phyloP scores from a whole-genome alignment of 2,113 vertebrate species.

The Geococcyx californianus region DNA sequence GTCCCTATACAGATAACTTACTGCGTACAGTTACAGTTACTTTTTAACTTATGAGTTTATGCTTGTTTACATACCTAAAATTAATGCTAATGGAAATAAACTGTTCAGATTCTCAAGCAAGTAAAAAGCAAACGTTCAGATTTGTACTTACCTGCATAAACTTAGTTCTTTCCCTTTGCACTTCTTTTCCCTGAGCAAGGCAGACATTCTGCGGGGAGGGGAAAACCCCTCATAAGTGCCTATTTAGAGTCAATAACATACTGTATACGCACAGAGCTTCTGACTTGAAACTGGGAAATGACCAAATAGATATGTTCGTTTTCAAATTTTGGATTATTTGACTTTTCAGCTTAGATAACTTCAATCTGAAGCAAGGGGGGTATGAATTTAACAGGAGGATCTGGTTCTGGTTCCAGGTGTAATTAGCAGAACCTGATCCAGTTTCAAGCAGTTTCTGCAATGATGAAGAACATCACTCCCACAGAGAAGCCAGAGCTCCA shows the following conservation, averaged over 20 bases:
- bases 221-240: neutral
- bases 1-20: neutral
- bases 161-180: neutral
- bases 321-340: neutral
- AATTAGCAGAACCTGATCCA: neutral
- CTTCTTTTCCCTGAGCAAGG: neutral
- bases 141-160: neutral
- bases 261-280: neutral
- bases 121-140: neutral
- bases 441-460: neutral
- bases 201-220: neutral
- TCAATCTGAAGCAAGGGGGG: neutral
- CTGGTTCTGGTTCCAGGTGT: neutral
- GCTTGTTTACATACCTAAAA: neutral
- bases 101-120: neutral
- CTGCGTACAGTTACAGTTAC: neutral
- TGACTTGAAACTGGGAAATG: neutral
- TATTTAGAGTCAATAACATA: neutral
- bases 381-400: neutral
- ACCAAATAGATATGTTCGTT: neutral
- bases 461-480: neutral
- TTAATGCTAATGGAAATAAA: neutral
- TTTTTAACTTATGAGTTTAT: neutral
- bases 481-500: neutral
- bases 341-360: neutral